Base-by-base conservation (phyloP, 2,888 invertebrate genomes). In the Amblyteles armatorius region DNA sequence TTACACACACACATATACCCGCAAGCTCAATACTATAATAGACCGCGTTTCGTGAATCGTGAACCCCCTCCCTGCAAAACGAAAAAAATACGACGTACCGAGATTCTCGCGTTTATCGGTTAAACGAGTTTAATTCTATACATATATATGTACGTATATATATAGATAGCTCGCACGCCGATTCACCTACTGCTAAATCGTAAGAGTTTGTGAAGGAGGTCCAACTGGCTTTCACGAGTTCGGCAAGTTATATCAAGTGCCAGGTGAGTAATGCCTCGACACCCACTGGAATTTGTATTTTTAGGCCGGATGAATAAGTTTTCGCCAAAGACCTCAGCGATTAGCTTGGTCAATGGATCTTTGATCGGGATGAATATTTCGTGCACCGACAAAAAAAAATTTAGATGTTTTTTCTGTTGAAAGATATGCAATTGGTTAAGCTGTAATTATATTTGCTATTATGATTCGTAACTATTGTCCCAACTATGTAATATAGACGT, bases 211-310 rank as follows among this genome's bases (percentile, higher is more conserved):
- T 29, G 60, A 63, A 29, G 60, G 60, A 63, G 60, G 33, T 26
- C 50, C 50, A 22, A 69, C 69, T 50, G 44, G 57, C 57, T 19
- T 57, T 57, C 57, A 57, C 50, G 29, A 50, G 16, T 40, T 69
- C 50, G 19, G 69, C 44, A 22, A 48, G 69, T 44, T 44, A 11
- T 48, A 69, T 16, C 22, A 13, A 50, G 50, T 50, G 50, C 55
- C 68, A 74, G 83, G 83, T 83, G 79, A 83, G 83, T 83, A 68
- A 74, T 68, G 0, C 29, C 33, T 48, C n/a, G 22, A 68, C 65
- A 2, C 65, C n/a, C 60, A 44, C n/a, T 36, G n/a, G 3, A 6
- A 60, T 11, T 48, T 44, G 19, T 55, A 72, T 19, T 33, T 33
- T 22, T 26, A 11, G 6, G 50, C 29, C 9, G 36, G 4, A 13